A percentile compares a stretch with the other conserved stretches of the same genome.
These are phyloP conservation scores for Acanthochromis polyacanthus DNA, from an alignment of 2,113 vertebrate species.

Conservation along the genomic window DNA sequence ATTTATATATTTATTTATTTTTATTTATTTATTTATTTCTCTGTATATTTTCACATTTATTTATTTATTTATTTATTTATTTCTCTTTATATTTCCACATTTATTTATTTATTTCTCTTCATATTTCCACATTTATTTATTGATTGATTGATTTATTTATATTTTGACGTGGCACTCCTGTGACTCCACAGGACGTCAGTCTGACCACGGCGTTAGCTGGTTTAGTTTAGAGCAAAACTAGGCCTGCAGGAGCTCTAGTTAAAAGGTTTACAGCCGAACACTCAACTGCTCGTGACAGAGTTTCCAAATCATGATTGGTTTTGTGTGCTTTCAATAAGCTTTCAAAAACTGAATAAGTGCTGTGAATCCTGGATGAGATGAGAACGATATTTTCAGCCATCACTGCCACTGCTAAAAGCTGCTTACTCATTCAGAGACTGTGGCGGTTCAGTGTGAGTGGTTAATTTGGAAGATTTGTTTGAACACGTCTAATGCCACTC, in stretches of 20 bases:
- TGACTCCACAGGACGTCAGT: too few species aligned
- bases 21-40: too few species aligned
- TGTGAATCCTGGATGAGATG: not conserved
- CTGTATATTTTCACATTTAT: too few species aligned
- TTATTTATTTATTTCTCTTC: too few species aligned
- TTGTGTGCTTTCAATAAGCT: rapidly evolving
- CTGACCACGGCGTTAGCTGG: not conserved
- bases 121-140: too few species aligned
- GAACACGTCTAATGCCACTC: not conserved
- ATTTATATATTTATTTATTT: too few species aligned
- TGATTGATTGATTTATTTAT: too few species aligned
- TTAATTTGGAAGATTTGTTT: not conserved
- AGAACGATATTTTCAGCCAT: not conserved
- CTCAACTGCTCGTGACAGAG: not conserved
- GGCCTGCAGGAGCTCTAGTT: not conserved
- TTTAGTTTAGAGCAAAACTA: not conserved
- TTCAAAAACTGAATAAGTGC: not conserved
- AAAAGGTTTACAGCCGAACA: not conserved
- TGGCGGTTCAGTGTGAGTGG: not conserved
- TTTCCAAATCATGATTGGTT: not conserved
- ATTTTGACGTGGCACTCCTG: too few species aligned
- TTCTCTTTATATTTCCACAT: too few species aligned
- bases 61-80: too few species aligned
- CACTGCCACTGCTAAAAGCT: not conserved
- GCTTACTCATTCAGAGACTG: not conserved